Conservation (phyloP, 2,888 invertebrate species). For the Epirrhoe tristata region DNA sequence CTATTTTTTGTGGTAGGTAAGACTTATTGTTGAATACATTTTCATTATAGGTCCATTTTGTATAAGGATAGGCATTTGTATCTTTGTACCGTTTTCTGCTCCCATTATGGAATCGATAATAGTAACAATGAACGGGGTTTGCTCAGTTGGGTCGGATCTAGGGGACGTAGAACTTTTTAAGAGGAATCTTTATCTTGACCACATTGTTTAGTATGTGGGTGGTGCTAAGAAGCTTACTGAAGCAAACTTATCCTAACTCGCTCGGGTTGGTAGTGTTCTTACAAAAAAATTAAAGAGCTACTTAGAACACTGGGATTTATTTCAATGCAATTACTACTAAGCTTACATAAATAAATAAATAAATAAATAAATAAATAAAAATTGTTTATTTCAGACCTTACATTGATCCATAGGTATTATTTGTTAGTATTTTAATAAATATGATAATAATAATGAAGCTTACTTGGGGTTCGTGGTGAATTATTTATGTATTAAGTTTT, state of each 20-base stretch:
- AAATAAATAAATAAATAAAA: too few species aligned
- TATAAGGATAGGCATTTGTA: slow-evolving; percentile 57
- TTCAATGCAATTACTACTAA: too few species aligned
- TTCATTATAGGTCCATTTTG: slow-evolving; percentile 32
- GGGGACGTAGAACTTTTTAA: slow-evolving; percentile 10
- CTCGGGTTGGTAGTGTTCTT: background rate
- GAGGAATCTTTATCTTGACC: background rate
- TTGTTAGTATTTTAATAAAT: too few species aligned
- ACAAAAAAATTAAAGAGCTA: background rate
- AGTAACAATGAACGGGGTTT: slow-evolving; percentile 33
- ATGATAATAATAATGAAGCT: too few species aligned
- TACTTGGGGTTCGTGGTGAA: too few species aligned
- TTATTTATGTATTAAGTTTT: too few species aligned
- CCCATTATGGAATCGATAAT: slow-evolving; percentile 57
- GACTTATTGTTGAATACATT: too few species aligned
- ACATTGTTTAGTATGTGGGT: background rate
- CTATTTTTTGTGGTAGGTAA: too few species aligned
- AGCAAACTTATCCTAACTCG: background rate
- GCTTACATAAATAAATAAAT: too few species aligned
- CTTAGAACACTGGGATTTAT: background rate
- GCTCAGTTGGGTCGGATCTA: background rate
- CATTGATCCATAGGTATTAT: too few species aligned
- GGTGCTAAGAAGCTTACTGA: background rate
- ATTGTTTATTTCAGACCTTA: too few species aligned
- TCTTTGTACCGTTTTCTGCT: slow-evolving; percentile 53